Conservation (phyloP, 2,113 vertebrate species). For the Podarcis raffonei region DNA sequence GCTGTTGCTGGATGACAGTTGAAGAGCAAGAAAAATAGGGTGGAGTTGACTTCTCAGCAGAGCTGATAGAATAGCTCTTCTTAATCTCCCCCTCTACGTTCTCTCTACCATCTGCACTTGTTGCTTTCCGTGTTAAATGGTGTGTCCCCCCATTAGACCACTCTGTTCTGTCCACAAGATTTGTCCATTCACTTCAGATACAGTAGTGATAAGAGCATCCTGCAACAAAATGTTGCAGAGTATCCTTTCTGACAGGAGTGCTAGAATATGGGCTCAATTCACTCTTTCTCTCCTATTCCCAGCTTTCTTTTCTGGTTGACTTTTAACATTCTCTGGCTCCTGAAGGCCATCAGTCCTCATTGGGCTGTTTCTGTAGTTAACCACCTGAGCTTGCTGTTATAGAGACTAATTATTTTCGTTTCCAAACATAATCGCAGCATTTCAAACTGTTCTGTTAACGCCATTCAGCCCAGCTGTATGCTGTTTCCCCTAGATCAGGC, state of each 20-base stretch:
- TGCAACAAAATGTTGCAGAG: background rate
- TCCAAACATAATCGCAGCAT: background rate
- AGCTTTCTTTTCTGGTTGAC: background rate
- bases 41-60: background rate
- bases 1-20: background rate
- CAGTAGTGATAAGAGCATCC: background rate
- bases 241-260: background rate
- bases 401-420: background rate
- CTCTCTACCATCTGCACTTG: background rate
- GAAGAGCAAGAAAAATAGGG: background rate
- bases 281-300: background rate
- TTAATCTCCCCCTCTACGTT: background rate
- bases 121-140: slow-evolving; percentile 14
- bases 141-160: background rate
- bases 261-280: background rate
- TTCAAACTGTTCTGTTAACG: background rate
- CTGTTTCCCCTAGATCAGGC: background rate
- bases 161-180: background rate
- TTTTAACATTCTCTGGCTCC: background rate
- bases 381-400: background rate
- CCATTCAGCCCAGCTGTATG: background rate
- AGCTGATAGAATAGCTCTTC: background rate
- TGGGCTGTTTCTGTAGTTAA: background rate
- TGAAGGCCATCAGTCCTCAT: background rate
- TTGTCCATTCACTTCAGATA: background rate